Conservation (phyloP, 2,113 vertebrate species). For the Asarcornis scutulata region DNA sequence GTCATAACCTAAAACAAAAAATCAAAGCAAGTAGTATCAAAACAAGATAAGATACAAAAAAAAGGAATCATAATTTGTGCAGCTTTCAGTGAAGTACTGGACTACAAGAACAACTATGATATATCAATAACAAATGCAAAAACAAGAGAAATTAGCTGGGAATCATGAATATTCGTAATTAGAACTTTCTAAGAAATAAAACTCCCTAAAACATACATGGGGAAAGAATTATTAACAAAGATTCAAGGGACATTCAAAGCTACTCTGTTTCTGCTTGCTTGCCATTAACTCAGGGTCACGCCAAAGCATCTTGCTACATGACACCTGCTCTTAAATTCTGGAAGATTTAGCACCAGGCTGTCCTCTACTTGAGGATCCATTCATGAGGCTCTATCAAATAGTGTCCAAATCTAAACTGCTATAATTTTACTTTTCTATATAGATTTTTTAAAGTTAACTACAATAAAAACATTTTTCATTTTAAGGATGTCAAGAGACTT, state of each 20-base stretch:
- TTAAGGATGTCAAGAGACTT: background rate
- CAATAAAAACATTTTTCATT: background rate
- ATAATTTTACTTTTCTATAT: background rate
- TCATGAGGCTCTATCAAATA: background rate
- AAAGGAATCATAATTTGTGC: background rate
- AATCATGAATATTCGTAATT: background rate
- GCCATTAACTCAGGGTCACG: background rate
- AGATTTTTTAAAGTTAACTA: background rate
- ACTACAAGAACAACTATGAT: background rate
- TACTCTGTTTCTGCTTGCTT: background rate
- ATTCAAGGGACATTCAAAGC: background rate
- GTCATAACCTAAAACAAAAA: slow-evolving; percentile 87
- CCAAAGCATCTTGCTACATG: background rate
- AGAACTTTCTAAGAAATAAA: background rate
- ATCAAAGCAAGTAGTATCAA: slow-evolving; percentile 2
- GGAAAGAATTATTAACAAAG: background rate
- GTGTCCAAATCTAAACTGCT: background rate
- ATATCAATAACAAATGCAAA: background rate
- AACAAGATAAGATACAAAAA: background rate
- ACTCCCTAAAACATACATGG: background rate
- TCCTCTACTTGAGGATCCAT: background rate
- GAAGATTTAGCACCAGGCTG: background rate
- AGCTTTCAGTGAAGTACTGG: background rate
- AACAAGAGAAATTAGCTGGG: background rate
- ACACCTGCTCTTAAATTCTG: background rate